Evolutionary conservation across 2,113 vertebrate species (phyloP), one percentile per base, ranked within the genome.

Genomic region (Heterotilapia buettikoferi): DNA sequence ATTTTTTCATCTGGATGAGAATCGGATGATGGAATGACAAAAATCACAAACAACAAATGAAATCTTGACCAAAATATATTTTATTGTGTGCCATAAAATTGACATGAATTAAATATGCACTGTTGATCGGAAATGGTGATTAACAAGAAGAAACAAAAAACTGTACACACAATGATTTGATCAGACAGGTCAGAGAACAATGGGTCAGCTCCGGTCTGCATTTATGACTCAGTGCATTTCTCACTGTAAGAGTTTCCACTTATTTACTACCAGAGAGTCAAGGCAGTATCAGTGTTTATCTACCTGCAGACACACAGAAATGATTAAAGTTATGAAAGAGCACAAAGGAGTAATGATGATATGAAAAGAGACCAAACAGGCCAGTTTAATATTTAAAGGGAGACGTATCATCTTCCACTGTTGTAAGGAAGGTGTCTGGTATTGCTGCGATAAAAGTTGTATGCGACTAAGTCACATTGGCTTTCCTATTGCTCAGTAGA

Each of bases 41-140:
- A 80, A 71, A 68, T 21, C 6, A 31, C n/a, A 79, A 7, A 87
- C 12, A 83, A 19, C 85, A 45, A 73, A 47, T 24, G 53, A 33
- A 29, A 45, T 59, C 18, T 73, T 53, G 38, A 87, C 16, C 45
- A 93, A 92, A 93, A 91, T 93, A 92, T 43, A 90, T 56, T 94
- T 90, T 89, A 86, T 87, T 92, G 10, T 38, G 57, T 66, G 52
- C 40, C 78, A 54, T 9, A 52, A 47, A 78, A 26, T 9, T 43
- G 12, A 54, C n/a, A 68, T 4, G 4, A 10, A 8, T 73, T 31
- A 52, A 52, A 52, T 52, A 52, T 52, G 45, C 26, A 19, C 7
- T 24, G 19, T 18, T 24, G n/a, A 18, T 52, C 9, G 80, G 29
- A 82, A 78, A 52, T 56, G 3, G 3, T 14, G 10, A 56, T 78